Evolutionary conservation across 2,797 vertebrate species (phyloP).

Genomic region (Staurois parvus): DNA sequence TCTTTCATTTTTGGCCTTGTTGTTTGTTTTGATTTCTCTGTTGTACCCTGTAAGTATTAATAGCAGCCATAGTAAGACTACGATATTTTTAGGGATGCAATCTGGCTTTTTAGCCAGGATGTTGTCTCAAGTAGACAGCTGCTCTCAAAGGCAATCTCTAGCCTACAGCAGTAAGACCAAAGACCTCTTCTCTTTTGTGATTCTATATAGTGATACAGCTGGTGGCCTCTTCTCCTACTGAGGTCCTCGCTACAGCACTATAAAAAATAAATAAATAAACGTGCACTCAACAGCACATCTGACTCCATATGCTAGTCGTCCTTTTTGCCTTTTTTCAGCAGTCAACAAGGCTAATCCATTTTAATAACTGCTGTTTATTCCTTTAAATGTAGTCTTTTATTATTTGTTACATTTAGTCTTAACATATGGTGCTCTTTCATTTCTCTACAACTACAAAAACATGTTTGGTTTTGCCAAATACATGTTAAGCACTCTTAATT

Average conservation of each 20-base stretch:
- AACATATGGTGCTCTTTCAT: constrained; percentile 39
- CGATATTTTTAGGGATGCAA: constrained; percentile 11
- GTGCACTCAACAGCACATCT: constrained; percentile 36
- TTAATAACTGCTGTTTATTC: constrained; percentile 50
- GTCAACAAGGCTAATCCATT: constrained; percentile 43
- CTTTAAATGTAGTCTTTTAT: constrained; percentile 35
- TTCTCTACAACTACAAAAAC: constrained; percentile 38
- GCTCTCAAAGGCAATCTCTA: constrained; percentile 55
- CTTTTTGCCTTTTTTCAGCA: constrained; percentile 47
- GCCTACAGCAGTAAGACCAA: constrained; percentile 43
- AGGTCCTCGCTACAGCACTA: constrained; percentile 48
- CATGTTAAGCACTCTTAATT: constrained; percentile 59
- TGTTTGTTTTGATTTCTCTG: too few relatives aligned
- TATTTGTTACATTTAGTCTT: constrained; percentile 26
- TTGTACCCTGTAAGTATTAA: not conserved
- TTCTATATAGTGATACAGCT: constrained; percentile 67
- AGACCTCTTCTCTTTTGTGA: constrained; percentile 63
- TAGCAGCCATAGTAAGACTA: constrained; percentile 52
- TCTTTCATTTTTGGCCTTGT: too few relatives aligned
- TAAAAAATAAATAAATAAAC: constrained; percentile 50
- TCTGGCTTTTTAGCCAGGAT: constrained; percentile 43
- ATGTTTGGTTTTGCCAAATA: constrained; percentile 54
- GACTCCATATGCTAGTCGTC: constrained; percentile 64
- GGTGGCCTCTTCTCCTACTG: constrained; percentile 64
- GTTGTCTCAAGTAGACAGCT: constrained; percentile 67